These are phyloP conservation scores for Lutjanus erythropterus DNA, from an alignment of 2,113 vertebrate genomes.

Conservation along the genomic window DNA sequence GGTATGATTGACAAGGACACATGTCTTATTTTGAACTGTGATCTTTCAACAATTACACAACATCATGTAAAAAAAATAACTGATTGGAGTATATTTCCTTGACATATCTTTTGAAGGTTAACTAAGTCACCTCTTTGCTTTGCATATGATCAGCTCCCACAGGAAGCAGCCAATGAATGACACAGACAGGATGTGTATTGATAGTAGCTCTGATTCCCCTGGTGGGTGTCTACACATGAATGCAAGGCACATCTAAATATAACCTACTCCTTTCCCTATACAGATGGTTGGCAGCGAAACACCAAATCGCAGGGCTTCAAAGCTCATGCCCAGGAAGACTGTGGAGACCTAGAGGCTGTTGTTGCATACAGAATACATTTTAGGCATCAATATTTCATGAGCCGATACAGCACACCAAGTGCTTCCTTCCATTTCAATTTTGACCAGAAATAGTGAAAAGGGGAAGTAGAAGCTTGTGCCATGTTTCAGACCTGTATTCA, in stretches of 20 bases:
- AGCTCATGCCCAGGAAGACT: conserved; percentile 49
- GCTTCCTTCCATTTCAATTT: conserved; percentile 41
- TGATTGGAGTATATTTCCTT: neutral
- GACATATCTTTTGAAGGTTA: neutral
- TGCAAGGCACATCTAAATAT: conserved; percentile 55
- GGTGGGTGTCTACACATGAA: conserved; percentile 46
- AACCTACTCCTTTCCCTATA: conserved; percentile 38
- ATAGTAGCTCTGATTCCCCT: conserved; percentile 39
- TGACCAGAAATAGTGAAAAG: conserved; percentile 24
- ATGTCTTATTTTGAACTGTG: neutral
- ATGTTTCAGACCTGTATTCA: conserved; percentile 12
- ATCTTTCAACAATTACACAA: neutral
- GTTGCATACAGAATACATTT: conserved; percentile 48
- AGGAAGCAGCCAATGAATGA: conserved; percentile 30
- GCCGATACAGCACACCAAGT: conserved; percentile 27
- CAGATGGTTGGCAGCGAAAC: conserved; percentile 57
- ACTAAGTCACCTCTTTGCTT: neutral
- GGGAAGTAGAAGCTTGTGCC: neutral
- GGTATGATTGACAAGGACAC: neutral
- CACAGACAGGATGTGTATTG: conserved; percentile 47
- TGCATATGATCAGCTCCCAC: conserved; percentile 12
- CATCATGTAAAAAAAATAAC: neutral
- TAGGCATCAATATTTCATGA: conserved; percentile 65
- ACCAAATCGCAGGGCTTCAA: conserved; percentile 53
- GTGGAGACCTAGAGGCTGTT: conserved; percentile 51